Conservation (phyloP, 2,888 invertebrate genomes). For the Adelognathus sp. region DNA sequence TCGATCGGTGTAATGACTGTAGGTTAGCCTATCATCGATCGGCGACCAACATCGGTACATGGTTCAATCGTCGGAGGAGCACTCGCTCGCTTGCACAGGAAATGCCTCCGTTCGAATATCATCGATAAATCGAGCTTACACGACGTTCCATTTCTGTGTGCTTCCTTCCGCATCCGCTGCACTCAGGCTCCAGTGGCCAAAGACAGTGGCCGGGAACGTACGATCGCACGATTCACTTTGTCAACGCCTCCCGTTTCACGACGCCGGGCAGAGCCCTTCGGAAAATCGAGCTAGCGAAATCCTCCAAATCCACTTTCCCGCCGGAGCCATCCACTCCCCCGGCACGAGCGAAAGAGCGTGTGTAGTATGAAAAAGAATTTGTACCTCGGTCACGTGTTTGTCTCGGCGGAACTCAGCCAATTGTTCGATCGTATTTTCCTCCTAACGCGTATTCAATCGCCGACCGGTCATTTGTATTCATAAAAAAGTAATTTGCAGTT, state of each 20-base stretch:
- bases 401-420: slow-evolving; percentile 44
- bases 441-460: slow-evolving; percentile 42
- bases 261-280: slow-evolving; percentile 39
- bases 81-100: not conserved
- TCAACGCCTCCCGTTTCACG: slow-evolving; percentile 33
- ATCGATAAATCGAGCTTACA: slow-evolving; percentile 12
- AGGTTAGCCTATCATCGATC: not conserved
- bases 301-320: slow-evolving; percentile 66
- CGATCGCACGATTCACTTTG: slow-evolving; percentile 51
- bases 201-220: not conserved
- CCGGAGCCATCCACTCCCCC: slow-evolving; percentile 12
- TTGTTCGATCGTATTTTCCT: slow-evolving; percentile 53
- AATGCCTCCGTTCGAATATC: slow-evolving; percentile 8
- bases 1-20: slow-evolving; percentile 58
- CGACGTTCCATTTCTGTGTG: not conserved
- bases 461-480: slow-evolving; percentile 40
- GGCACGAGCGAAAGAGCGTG: slow-evolving; percentile 10
- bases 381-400: slow-evolving; percentile 52
- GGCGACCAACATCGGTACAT: slow-evolving; percentile 9
- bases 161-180: not conserved
- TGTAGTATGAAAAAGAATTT: slow-evolving; percentile 37
- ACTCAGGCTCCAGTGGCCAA: not conserved
- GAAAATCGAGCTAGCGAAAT: slow-evolving; percentile 60
- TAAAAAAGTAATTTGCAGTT: slow-evolving; percentile 33
- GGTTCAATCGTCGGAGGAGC: not conserved